Conservation (phyloP, 2,888 invertebrate genomes). For the Ormyrus labotus region DNA sequence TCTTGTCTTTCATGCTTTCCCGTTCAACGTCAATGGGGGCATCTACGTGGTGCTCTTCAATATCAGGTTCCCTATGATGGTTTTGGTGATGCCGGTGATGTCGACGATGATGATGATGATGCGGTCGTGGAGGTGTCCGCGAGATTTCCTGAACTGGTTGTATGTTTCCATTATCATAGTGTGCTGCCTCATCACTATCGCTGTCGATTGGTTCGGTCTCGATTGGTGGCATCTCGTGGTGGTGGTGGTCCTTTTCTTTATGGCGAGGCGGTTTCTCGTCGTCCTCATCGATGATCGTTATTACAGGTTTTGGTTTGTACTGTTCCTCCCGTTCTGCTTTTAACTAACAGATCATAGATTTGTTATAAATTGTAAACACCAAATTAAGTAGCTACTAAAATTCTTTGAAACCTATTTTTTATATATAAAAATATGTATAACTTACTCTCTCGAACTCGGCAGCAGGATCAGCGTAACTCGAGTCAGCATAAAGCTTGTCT, state of each 20-base stretch:
- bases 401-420: neutral
- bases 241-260: conserved; percentile 63
- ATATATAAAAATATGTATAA: neutral
- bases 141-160: conserved; percentile 67
- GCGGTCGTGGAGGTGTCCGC: conserved; percentile 71
- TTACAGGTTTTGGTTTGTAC: conserved; percentile 89
- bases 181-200: conserved; percentile 76
- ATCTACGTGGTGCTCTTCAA: conserved; percentile 26
- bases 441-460: conserved; percentile 82
- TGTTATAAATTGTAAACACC: too few relatives aligned
- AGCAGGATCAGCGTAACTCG: conserved; percentile 81
- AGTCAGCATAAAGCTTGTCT: conserved; percentile 83
- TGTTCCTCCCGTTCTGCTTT: conserved; percentile 87
- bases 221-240: conserved; percentile 78
- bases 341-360: conserved; percentile 73
- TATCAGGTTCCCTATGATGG: conserved; percentile 61
- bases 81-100: conserved; percentile 73
- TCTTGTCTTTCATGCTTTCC: conserved; percentile 62
- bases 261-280: conserved; percentile 74
- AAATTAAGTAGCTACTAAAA: too few relatives aligned
- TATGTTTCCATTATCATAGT: conserved; percentile 69
- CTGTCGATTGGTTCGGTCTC: conserved; percentile 87
- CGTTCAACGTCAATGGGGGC: conserved; percentile 38
- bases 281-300: conserved; percentile 77
- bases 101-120: conserved; percentile 73